phyloP scores from a whole-genome alignment of 2,113 vertebrate species.

The Burhinus oedicnemus region DNA sequence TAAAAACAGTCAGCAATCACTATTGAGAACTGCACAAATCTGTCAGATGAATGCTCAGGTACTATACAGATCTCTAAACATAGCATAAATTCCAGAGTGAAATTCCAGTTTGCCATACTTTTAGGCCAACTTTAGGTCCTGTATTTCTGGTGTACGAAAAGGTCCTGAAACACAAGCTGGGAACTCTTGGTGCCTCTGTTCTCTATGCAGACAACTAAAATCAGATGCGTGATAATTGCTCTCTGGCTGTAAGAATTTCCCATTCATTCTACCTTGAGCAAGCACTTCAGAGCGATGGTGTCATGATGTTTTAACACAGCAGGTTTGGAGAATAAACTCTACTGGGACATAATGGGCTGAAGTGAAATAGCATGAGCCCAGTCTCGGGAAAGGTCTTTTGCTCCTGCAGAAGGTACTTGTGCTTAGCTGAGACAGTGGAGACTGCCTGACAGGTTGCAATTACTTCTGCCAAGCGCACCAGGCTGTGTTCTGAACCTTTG shows the following conservation, averaged over 20 bases:
- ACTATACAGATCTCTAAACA: background rate
- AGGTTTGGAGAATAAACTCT: background rate
- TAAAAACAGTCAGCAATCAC: background rate
- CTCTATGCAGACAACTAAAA: background rate
- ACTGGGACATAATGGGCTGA: background rate
- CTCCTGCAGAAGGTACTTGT: background rate
- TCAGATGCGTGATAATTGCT: rapidly evolving
- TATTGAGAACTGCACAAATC: background rate
- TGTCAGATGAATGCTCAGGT: background rate
- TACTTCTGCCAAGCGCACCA: conserved; percentile 47
- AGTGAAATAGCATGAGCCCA: background rate
- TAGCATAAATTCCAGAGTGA: background rate
- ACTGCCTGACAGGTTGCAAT: conserved; percentile 57
- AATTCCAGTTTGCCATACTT: background rate
- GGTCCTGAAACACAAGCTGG: background rate
- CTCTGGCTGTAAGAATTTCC: background rate
- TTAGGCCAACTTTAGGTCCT: background rate
- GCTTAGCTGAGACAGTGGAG: background rate
- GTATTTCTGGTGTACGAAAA: background rate
- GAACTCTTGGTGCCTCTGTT: background rate
- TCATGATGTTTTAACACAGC: background rate
- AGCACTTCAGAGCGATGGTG: background rate
- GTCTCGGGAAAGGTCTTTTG: background rate
- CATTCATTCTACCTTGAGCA: background rate
- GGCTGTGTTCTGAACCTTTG: conserved; percentile 42